Conservation (phyloP, 1,140 invertebrate genomes). For the Anastatus disparis region DNA sequence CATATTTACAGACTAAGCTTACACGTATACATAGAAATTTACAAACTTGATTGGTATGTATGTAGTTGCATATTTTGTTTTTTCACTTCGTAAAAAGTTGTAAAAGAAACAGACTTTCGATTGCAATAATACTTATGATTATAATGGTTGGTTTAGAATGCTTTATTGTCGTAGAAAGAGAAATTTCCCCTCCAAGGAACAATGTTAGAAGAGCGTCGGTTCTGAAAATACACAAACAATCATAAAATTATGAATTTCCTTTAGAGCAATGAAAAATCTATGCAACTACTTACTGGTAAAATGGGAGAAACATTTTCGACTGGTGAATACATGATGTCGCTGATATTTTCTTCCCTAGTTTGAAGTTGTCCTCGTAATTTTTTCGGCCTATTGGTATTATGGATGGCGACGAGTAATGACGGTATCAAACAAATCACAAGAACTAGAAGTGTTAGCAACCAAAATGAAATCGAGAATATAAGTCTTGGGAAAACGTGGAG, state of each 20-base stretch:
- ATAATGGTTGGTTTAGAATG: no score
- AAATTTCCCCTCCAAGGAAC: conserved; percentile 44
- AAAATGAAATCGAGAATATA: conserved; percentile 70
- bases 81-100: no score
- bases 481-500: conserved; percentile 72
- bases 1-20: neutral
- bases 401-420: conserved; percentile 65
- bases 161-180: conserved; percentile 18
- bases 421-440: conserved; percentile 71
- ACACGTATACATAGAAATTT: neutral
- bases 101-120: no score
- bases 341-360: conserved; percentile 26
- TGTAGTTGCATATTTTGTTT: neutral
- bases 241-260: no score
- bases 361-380: conserved; percentile 40
- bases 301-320: neutral
- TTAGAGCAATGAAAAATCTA: neutral
- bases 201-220: neutral
- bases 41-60: neutral
- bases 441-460: conserved; percentile 71
- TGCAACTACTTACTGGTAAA: neutral
- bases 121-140: no score
- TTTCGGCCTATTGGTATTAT: conserved; percentile 44
- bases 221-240: neutral
- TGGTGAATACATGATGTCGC: conserved; percentile 8